These are phyloP conservation scores for Anolis apletophallus DNA, from an alignment of 2,797 vertebrate genomes.

Conservation along the genomic window DNA sequence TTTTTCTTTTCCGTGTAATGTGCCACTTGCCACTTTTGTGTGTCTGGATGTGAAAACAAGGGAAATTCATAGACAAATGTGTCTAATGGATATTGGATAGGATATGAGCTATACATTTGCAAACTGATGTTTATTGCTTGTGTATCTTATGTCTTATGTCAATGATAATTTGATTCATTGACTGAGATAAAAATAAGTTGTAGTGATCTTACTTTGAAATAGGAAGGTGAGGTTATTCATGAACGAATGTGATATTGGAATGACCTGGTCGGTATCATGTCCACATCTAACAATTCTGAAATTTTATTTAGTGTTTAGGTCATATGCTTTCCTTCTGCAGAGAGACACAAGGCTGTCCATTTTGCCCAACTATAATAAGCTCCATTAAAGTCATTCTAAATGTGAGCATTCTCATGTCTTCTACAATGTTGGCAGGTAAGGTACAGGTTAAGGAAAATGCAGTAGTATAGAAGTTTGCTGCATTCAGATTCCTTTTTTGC, in stretches of 20 bases:
- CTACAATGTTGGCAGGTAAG: fast-evolving
- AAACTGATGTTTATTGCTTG: neutral
- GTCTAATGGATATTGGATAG: neutral
- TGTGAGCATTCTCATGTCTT: neutral
- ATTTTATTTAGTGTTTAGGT: neutral
- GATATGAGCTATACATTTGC: neutral
- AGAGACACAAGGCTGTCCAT: fast-evolving
- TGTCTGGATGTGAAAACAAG: neutral
- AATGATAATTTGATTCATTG: neutral
- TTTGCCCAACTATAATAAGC: neutral
- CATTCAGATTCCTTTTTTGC: constrained; percentile 44
- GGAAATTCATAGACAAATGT: neutral
- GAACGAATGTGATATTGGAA: fast-evolving
- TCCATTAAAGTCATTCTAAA: fast-evolving
- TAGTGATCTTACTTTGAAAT: neutral
- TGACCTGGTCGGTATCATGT: neutral
- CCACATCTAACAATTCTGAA: fast-evolving
- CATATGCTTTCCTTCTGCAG: fast-evolving
- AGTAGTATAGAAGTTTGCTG: neutral
- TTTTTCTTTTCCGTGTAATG: neutral
- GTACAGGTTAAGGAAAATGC: neutral
- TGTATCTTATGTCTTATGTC: neutral
- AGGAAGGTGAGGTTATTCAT: fast-evolving
- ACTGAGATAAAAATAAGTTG: neutral
- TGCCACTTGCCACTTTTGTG: neutral